Base-by-base conservation (phyloP, 2,888 invertebrate genomes). In the Macrostomum cliftonense region DNA sequence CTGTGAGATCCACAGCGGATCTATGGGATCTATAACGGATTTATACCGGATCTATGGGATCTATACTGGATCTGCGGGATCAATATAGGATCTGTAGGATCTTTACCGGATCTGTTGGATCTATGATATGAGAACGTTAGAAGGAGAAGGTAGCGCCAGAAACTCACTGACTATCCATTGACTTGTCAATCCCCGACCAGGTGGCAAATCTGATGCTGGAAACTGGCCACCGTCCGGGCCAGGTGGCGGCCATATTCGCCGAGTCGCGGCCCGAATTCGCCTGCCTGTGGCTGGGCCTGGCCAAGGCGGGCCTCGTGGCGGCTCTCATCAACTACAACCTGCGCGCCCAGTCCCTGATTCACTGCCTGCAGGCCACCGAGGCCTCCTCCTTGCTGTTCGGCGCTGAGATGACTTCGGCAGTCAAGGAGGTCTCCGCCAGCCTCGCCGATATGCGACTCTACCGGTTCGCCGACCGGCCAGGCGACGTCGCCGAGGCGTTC, bases 281-380 rank as follows among this genome's bases (percentile, higher is more conserved):
- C 2, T 81, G 81, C 39, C 79, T 81, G 38, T 97, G 95, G 93
- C 73, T 97, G 47, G 97, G 93, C 0, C 75, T 88, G 47, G 80
- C 86, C 12, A 86, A 93, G 19, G 49, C 74, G 44, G 75, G 74
- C 16, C 69, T 72, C 2, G 59, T 69, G 2, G 63, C 82, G 0
- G 87, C 95, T 0, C 77, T 97, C 46, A 86, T 97, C 62, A 97
- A 97, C 68, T 85, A 83, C 50, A 93, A 93, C 70, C 78, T 89
- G 60, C 77, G 83, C 42, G 79, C 82, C 53, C 78, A 78, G 45
- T 80, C 89, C 0, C 73, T 97, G 17, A 71, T 81, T 38, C 95
- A 95, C 71, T 89, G 88, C 55, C 78, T 97, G 46, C 80, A 76
- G n/a, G 78, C 87, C n/a, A 83, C 86, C 0, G 78, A 83, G 52